Evolutionary conservation across 1,140 invertebrate genomes (phyloP).

Genomic region (Homarus americanus): DNA sequence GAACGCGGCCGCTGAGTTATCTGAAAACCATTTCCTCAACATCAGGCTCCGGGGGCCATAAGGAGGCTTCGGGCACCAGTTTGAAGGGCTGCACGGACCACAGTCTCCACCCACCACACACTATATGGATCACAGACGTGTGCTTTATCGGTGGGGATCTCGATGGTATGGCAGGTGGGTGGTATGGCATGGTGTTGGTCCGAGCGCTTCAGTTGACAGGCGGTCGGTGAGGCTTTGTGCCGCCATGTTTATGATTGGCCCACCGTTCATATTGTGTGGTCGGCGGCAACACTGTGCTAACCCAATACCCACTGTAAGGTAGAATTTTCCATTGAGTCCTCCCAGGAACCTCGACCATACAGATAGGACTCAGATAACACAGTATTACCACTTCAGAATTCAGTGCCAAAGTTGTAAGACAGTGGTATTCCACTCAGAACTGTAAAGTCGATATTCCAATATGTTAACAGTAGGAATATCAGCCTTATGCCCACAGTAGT

Average conservation of each 20-base stretch:
- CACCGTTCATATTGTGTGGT: constrained; percentile 60
- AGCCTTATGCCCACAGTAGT: background rate
- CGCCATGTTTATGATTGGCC: constrained; percentile 69
- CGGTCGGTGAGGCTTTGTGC: constrained; percentile 66
- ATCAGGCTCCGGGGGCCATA: constrained; percentile 51
- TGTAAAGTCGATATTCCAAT: constrained; percentile 4
- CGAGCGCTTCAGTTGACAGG: constrained; percentile 66
- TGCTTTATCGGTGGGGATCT: constrained; percentile 58
- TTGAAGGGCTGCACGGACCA: constrained; percentile 24
- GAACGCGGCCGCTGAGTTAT: constrained; percentile 54
- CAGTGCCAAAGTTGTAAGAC: constrained; percentile 45
- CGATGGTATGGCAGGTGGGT: constrained; percentile 40
- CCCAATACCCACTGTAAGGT: background rate
- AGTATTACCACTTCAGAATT: constrained; percentile 65
- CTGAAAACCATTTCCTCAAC: constrained; percentile 68
- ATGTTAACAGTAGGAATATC: background rate
- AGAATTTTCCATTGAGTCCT: background rate
- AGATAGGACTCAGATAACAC: constrained; percentile 38
- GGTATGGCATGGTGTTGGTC: constrained; percentile 44
- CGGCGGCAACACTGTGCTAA: constrained; percentile 29
- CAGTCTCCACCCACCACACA: background rate
- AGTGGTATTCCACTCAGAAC: background rate
- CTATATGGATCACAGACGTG: constrained; percentile 49
- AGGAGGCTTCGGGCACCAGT: constrained; percentile 56
- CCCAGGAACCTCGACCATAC: background rate